A percentile compares a stretch with the other conserved stretches of the same genome.
phyloP scores from a whole-genome alignment of 2,113 vertebrate genomes.

The Hypomesus transpacificus region DNA sequence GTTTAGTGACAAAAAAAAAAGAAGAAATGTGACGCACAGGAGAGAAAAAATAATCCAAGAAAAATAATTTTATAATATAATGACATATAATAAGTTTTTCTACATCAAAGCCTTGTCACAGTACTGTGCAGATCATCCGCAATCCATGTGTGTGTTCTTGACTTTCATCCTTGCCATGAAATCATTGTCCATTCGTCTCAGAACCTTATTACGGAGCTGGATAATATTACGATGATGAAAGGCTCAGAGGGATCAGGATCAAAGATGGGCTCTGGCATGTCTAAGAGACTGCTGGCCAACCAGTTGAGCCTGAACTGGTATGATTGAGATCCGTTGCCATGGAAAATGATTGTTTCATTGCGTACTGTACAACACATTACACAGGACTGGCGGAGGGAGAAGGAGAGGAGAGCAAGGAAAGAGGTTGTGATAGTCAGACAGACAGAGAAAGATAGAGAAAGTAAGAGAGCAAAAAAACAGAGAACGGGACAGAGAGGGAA shows the following conservation, averaged over 20 bases:
- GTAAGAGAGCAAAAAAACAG: constrained; percentile 35
- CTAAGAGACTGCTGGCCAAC: not conserved
- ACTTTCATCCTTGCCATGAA: no score
- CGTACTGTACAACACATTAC: constrained; percentile 38
- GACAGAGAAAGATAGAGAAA: constrained; percentile 35
- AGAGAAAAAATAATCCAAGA: no score
- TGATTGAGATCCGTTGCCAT: constrained; percentile 62
- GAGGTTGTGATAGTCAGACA: constrained; percentile 33
- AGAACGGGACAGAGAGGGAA: not conserved
- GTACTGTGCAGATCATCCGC: no score
- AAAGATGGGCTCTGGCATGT: constrained; percentile 27
- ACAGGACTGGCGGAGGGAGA: constrained; percentile 33
- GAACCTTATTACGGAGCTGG: no score
- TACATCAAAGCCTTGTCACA: no score
- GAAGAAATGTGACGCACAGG: no score
- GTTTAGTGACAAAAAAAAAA: no score
- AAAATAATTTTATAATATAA: no score
- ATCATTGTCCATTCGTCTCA: no score
- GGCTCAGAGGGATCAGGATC: constrained; percentile 50
- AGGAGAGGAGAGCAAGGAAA: constrained; percentile 2
- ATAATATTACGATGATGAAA: constrained; percentile 45
- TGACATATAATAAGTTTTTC: no score
- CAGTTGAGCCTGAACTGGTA: constrained; percentile 15
- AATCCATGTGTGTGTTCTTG: no score
- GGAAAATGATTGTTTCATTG: constrained; percentile 45